A percentile compares a stretch with the other conserved stretches of the same genome.
Conservation (phyloP, 1,140 invertebrate species). For the Lethrus apterus region DNA sequence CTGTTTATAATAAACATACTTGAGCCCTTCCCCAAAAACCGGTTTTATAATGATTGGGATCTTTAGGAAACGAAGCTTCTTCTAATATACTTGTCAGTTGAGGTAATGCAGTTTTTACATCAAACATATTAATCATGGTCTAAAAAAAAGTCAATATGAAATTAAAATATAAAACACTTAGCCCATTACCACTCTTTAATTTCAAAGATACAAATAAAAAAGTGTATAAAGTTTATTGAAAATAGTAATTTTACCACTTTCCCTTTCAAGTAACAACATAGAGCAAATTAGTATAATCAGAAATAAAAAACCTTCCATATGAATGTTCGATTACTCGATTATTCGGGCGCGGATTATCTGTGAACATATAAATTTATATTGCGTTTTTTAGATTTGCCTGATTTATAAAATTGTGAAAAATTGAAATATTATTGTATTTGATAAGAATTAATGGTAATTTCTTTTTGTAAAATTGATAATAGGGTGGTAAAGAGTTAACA, state of each 20-base stretch:
- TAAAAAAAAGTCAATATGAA: conserved; percentile 38
- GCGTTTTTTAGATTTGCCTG: no score
- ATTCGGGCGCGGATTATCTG: no score
- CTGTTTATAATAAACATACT: conserved; percentile 40
- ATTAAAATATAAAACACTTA: not conserved
- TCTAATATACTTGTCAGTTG: conserved; percentile 79
- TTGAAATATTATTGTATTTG: not conserved
- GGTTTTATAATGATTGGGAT: conserved; percentile 77
- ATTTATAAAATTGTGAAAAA: no score
- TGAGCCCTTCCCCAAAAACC: conserved; percentile 81
- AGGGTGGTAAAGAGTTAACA: not conserved
- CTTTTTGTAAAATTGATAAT: not conserved
- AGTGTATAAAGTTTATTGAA: no score
- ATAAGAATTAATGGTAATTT: not conserved
- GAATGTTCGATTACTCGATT: no score
- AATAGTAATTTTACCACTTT: no score
- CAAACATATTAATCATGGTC: conserved; percentile 75
- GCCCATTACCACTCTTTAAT: no score
- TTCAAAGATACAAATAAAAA: no score
- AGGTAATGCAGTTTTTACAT: conserved; percentile 71
- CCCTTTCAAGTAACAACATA: no score
- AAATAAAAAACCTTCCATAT: no score
- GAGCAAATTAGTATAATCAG: no score
- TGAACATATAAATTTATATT: no score
- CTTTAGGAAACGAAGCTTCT: conserved; percentile 70